Evolutionary conservation across 2,888 invertebrate genomes (phyloP).

Genomic region (Coecobrya sp.): DNA sequence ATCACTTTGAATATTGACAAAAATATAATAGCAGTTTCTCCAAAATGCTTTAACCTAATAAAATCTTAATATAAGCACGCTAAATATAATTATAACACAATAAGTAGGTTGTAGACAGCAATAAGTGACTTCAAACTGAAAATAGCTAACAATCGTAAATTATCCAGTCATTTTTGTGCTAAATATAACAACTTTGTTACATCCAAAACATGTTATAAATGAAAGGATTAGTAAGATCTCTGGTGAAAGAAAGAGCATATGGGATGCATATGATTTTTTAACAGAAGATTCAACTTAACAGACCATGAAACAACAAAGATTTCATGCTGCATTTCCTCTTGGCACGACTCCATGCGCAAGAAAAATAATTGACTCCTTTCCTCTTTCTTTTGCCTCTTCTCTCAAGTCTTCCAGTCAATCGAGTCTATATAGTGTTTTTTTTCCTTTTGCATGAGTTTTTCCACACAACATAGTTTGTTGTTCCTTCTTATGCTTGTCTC

Average conservation of each 20-base stretch:
- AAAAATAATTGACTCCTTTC: constrained; percentile 36
- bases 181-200: not conserved
- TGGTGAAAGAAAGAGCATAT: too few species aligned
- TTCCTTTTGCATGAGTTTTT: not conserved
- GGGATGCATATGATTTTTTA: not conserved
- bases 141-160: constrained; percentile 7
- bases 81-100: too few species aligned
- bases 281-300: constrained; percentile 27
- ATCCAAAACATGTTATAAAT: not conserved
- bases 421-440: constrained; percentile 17
- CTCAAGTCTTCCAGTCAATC: constrained; percentile 59
- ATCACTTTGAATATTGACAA: too few species aligned
- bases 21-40: too few species aligned
- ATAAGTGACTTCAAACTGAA: not conserved
- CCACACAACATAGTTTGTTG: not conserved
- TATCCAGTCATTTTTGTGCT: not conserved
- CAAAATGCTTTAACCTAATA: too few species aligned
- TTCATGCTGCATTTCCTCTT: constrained; percentile 72
- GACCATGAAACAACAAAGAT: constrained; percentile 60
- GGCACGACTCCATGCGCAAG: constrained; percentile 38
- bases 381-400: not conserved
- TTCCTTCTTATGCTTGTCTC: not conserved
- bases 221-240: not conserved
- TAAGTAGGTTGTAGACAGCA: not conserved
- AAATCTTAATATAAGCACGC: too few species aligned